Base-by-base conservation (phyloP, 2,113 vertebrate species). In the Myotis davidii region DNA sequence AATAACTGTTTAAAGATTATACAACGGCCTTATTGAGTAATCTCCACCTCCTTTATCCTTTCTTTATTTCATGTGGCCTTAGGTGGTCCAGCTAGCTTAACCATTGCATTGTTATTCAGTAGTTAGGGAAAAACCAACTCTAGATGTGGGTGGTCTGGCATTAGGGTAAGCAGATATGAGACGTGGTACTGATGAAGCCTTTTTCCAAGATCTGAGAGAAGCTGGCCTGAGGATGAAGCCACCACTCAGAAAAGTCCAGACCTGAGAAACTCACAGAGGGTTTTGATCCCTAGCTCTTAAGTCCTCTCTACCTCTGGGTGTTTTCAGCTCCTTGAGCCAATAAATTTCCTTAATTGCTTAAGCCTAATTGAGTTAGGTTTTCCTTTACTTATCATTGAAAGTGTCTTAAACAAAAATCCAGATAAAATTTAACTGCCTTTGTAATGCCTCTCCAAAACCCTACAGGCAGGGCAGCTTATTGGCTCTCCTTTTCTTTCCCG, bases 391-490 rank as follows among this genome's bases (percentile, higher is more conserved):
- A 18, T 76, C 69, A 88, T 17, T 69, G 23, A 91, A 84, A 92
- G 8, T 37, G 4, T 52, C 32, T 69, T 93, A 16, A 93, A 88
- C 21, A 89, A 94, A 96, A 94, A 20, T 85, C 6, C 81, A 83
- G 23, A 65, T 83, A 91, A 88, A 90, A 78, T 70, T 88, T 69
- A 88, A 64, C 42, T 86, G 54, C 20, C 64, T 79, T 74, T 64
- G 34, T 45, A 93, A 85, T 52, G 23, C 52, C 34, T 83, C 73
- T 34, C 82, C 56, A 69, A 70, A 52, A 52, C 37, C 25, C 48
- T 59, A 13, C 1, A 70, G 61, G 56, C 25, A 93, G 32, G 56
- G 79, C 54, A 70, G 37, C 16, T 79, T 86, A 59, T 1, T 70
- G 69, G 73, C 29, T 37, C 14, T 93, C 61, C n/a, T 79, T 48